Conservation (phyloP, 2,797 vertebrate genomes). For the Microctenopoma stevenorrisi region DNA sequence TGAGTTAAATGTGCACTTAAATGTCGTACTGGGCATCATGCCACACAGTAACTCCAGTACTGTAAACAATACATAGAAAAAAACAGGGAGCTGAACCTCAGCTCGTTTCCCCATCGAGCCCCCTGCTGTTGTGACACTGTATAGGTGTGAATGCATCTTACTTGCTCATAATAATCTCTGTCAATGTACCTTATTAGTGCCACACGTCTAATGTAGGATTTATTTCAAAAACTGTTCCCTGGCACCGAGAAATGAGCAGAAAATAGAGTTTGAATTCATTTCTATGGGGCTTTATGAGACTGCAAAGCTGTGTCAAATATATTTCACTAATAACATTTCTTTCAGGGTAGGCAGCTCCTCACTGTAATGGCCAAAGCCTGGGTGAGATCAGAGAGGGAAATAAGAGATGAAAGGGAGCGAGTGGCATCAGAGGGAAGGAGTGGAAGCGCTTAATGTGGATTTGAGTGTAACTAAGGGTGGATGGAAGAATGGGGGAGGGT, state of each 20-base stretch:
- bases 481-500: not conserved
- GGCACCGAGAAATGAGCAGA: conserved; percentile 37
- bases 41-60: no score
- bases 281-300: conserved; percentile 34
- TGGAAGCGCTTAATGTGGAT: conserved; percentile 37
- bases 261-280: conserved; percentile 49
- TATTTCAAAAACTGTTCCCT: conserved; percentile 25
- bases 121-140: conserved; percentile 5
- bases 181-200: not conserved
- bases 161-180: conserved; percentile 14
- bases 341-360: conserved; percentile 33
- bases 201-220: conserved; percentile 6
- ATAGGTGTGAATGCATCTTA: not conserved
- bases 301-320: conserved; percentile 46
- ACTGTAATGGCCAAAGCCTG: conserved; percentile 33
- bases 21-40: no score
- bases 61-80: no score
- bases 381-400: conserved; percentile 56
- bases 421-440: conserved; percentile 38
- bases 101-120: not conserved
- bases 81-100: no score
- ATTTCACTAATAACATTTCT: conserved; percentile 54
- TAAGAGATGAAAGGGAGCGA: conserved; percentile 51
- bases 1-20: no score
- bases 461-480: conserved; percentile 24